Conservation (phyloP, 2,888 invertebrate genomes). For the Apotomis capreana region DNA sequence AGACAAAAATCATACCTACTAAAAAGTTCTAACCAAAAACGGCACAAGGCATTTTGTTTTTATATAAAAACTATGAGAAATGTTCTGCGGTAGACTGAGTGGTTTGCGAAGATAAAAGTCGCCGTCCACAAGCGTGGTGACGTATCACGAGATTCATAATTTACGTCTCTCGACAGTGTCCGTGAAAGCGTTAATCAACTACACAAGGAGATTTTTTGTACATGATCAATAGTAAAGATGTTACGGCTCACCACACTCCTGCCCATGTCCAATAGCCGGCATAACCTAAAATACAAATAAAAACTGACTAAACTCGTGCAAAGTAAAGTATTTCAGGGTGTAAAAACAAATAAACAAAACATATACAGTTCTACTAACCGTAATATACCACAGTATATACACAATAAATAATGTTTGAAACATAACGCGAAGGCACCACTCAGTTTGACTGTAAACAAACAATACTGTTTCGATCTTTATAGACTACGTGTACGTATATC, state of each 20-base stretch:
- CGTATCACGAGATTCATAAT: too few species aligned
- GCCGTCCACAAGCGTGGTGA: too few species aligned
- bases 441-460: slow-evolving; percentile 51
- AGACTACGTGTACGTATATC: slow-evolving; percentile 44
- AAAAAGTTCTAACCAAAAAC: too few species aligned
- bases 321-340: not conserved
- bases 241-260: slow-evolving; percentile 60
- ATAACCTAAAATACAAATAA: slow-evolving; percentile 57
- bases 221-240: not conserved
- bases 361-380: slow-evolving; percentile 57
- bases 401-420: slow-evolving; percentile 36
- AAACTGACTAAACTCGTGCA: not conserved
- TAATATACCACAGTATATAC: slow-evolving; percentile 45
- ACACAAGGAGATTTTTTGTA: too few species aligned
- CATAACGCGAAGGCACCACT: slow-evolving; percentile 49
- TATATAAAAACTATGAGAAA: too few species aligned
- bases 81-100: too few species aligned
- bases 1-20: too few species aligned
- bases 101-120: too few species aligned
- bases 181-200: too few species aligned
- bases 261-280: slow-evolving; percentile 47
- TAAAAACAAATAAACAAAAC: not conserved
- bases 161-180: too few species aligned
- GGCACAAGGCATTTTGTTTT: too few species aligned
- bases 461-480: slow-evolving; percentile 56